phyloP scores from a whole-genome alignment of 2,797 vertebrate species.

The Rhincodon typus region DNA sequence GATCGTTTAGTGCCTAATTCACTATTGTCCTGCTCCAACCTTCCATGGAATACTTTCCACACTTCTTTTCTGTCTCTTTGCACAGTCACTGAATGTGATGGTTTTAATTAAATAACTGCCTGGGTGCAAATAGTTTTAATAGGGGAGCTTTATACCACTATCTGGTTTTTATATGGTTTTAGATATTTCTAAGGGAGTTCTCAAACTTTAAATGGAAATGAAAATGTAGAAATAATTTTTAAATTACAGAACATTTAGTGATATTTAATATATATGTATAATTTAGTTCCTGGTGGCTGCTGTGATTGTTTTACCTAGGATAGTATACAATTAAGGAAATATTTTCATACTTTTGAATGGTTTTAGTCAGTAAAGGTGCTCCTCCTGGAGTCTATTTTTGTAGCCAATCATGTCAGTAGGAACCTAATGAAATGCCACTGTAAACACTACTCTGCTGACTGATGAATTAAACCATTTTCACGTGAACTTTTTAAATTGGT shows the following conservation, averaged over 20 bases:
- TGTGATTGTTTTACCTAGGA: conserved; percentile 43
- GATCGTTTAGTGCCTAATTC: conserved; percentile 31
- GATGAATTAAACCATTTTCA: conserved; percentile 37
- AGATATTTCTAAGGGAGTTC: conserved; percentile 57
- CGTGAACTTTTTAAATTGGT: background rate
- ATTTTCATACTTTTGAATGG: conserved; percentile 51
- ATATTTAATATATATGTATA: conserved; percentile 56
- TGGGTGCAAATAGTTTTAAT: conserved; percentile 61
- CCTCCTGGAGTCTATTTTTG: conserved; percentile 50
- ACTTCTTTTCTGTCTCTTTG: conserved; percentile 36
- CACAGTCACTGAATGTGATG: conserved; percentile 50
- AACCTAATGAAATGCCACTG: conserved; percentile 50
- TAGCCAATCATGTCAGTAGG: conserved; percentile 46
- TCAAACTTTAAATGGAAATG: conserved; percentile 51
- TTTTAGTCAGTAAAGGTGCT: conserved; percentile 45
- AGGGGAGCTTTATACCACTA: conserved; percentile 65
- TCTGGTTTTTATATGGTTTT: conserved; percentile 59
- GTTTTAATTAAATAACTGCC: conserved; percentile 62
- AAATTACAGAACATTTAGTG: conserved; percentile 69
- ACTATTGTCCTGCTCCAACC: conserved; percentile 19
- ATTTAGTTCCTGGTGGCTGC: conserved; percentile 48
- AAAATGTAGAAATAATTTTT: conserved; percentile 69
- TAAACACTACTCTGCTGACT: conserved; percentile 40
- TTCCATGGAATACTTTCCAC: conserved; percentile 28
- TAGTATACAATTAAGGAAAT: conserved; percentile 47